These are phyloP conservation scores for Syngnathus floridae DNA, from an alignment of 2,113 vertebrate species.

Conservation along the genomic window DNA sequence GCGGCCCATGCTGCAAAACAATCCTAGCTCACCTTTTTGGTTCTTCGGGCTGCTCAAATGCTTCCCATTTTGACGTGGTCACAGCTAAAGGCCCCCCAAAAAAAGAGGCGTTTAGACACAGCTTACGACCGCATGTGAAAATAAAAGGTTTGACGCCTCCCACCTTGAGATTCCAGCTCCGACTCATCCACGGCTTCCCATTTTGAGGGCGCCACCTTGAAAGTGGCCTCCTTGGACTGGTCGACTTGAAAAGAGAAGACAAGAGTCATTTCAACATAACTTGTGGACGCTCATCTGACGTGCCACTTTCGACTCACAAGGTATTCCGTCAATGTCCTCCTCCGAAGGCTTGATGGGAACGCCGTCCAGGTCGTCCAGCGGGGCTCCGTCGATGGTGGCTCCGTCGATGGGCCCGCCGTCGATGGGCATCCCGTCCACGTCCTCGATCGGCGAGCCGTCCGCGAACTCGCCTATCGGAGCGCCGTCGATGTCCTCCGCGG, in stretches of 20 bases:
- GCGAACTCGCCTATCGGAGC: conserved; percentile 91
- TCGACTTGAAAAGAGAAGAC: conserved; percentile 53
- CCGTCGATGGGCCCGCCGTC: conserved; percentile 72
- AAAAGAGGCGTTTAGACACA: background rate
- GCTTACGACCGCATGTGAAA: background rate
- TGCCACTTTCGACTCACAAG: conserved; percentile 71
- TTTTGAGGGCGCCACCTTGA: conserved; percentile 95
- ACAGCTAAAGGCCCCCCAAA: conserved; percentile 74
- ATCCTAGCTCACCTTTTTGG: conserved; percentile 75
- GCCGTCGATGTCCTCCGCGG: conserved; percentile 84
- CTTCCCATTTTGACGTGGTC: conserved; percentile 96
- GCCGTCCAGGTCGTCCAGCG: conserved; percentile 90
- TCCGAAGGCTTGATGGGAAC: conserved; percentile 88
- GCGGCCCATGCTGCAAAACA: no score
- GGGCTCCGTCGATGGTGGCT: conserved; percentile 71
- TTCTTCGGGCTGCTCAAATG: conserved; percentile 91
- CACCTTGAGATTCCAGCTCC: conserved; percentile 87
- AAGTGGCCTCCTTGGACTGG: conserved; percentile 81
- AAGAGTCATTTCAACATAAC: no score
- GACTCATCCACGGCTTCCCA: conserved; percentile 97
- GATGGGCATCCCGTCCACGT: conserved; percentile 91
- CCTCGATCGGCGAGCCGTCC: conserved; percentile 83
- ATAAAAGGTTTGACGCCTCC: conserved; percentile 17
- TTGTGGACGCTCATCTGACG: no score
- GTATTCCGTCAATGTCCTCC: conserved; percentile 95